These are phyloP conservation scores for Dyspetes luteomarginatus DNA, from an alignment of 2,888 invertebrate genomes.

Conservation along the genomic window DNA sequence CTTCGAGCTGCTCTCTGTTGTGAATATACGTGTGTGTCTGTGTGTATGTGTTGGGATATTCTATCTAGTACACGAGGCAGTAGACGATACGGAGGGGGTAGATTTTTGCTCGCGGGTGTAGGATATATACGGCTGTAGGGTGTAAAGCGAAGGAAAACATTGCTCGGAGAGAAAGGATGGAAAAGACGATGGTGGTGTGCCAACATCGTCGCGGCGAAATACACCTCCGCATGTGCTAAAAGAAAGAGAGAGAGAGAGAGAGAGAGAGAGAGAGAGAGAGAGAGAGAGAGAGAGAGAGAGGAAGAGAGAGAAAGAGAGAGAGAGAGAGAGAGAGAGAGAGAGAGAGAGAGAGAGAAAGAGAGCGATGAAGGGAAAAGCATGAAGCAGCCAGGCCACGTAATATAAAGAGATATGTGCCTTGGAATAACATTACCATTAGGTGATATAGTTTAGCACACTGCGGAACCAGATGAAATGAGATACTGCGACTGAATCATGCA, in stretches of 20 bases:
- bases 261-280: conserved; percentile 67
- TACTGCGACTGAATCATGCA: conserved; percentile 83
- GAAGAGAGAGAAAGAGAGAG: conserved; percentile 66
- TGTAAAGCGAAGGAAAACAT: conserved; percentile 56
- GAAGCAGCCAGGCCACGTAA: conserved; percentile 80
- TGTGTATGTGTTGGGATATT: too few species aligned
- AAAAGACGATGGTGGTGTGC: conserved; percentile 62
- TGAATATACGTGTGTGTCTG: too few species aligned
- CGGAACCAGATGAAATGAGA: conserved; percentile 83
- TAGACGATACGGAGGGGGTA: conserved; percentile 45
- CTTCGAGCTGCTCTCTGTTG: conserved; percentile 35
- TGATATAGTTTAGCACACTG: conserved; percentile 82
- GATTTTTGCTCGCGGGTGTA: conserved; percentile 55
- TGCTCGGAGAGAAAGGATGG: conserved; percentile 33
- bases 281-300: conserved; percentile 38
- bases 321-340: conserved; percentile 38
- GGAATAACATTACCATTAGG: conserved; percentile 83
- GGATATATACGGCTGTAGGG: conserved; percentile 25
- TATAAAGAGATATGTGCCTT: conserved; percentile 83
- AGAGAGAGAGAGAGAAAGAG: conserved; percentile 71
- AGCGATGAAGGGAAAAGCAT: too few species aligned
- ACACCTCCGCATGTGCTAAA: conserved; percentile 55
- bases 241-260: conserved; percentile 34
- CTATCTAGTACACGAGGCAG: conserved; percentile 13
- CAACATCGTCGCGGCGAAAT: conserved; percentile 53